Evolutionary conservation across 1,140 invertebrate species (phyloP).

Genomic region (Pseudoatta argentina): DNA sequence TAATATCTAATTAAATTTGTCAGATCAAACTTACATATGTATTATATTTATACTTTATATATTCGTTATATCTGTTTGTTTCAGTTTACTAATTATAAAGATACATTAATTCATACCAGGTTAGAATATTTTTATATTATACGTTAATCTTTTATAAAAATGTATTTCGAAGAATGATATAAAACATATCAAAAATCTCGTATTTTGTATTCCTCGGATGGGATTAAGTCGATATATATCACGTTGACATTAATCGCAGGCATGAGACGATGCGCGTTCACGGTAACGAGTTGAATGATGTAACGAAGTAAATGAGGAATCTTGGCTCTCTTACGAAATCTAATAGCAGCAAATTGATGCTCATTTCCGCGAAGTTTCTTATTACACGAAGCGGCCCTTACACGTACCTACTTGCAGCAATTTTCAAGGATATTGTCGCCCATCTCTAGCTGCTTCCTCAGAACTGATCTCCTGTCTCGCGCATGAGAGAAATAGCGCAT

Average conservation of each 20-base stretch:
- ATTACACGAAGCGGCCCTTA: conserved; percentile 47
- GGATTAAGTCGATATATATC: conserved; percentile 38
- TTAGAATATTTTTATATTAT: not conserved
- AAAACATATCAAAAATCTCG: not conserved
- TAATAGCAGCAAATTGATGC: conserved; percentile 62
- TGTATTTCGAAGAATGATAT: not conserved
- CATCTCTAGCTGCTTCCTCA: conserved; percentile 53
- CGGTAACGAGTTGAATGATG: conserved; percentile 49
- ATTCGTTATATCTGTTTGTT: not conserved
- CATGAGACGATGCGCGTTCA: not conserved
- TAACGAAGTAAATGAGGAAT: conserved; percentile 58
- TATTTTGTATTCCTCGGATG: not conserved
- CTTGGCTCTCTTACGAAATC: conserved; percentile 49
- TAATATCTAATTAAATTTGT: not conserved
- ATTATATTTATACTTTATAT: not conserved
- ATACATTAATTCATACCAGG: not conserved
- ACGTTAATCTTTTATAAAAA: not conserved
- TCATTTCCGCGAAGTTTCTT: conserved; percentile 54
- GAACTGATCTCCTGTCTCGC: conserved; percentile 46
- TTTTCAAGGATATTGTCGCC: conserved; percentile 59
- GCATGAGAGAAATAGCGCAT: conserved; percentile 41
- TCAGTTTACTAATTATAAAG: not conserved
- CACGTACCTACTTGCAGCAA: conserved; percentile 41
- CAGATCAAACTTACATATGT: not conserved
- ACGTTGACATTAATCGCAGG: conserved; percentile 16